phyloP scores from a whole-genome alignment of 2,888 invertebrate genomes.

The Drosophila subsilvestris region DNA sequence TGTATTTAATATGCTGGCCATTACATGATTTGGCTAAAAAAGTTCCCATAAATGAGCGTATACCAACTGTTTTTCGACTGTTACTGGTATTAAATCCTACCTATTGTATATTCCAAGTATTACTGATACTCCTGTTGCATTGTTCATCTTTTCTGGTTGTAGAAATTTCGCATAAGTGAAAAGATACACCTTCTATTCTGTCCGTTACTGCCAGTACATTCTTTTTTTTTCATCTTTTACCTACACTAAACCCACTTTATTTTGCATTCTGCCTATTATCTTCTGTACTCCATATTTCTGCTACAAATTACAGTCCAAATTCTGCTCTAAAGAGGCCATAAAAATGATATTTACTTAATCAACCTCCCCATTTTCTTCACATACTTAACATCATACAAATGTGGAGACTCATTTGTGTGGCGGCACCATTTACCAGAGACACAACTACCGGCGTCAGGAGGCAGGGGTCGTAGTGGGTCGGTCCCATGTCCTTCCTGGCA shows the following conservation, averaged over 20 bases:
- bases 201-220: no score
- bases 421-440: background rate
- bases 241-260: background rate
- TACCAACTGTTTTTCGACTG: background rate
- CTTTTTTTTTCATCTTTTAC: background rate
- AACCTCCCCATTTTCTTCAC: background rate
- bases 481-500: slow-evolving; percentile 1
- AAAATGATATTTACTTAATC: background rate
- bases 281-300: background rate
- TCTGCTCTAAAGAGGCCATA: background rate
- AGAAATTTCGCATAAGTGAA: no score
- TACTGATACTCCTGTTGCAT: background rate
- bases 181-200: no score
- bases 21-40: background rate
- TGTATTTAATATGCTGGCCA: background rate
- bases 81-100: background rate
- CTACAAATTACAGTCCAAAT: background rate
- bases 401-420: background rate
- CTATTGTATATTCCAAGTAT: background rate
- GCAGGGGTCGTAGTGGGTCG: background rate
- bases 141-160: background rate
- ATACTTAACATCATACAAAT: background rate
- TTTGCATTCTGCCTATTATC: background rate
- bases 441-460: background rate
- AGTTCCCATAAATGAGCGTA: background rate